Conservation (phyloP, 2,888 invertebrate species). For the Sympetrum striolatum region DNA sequence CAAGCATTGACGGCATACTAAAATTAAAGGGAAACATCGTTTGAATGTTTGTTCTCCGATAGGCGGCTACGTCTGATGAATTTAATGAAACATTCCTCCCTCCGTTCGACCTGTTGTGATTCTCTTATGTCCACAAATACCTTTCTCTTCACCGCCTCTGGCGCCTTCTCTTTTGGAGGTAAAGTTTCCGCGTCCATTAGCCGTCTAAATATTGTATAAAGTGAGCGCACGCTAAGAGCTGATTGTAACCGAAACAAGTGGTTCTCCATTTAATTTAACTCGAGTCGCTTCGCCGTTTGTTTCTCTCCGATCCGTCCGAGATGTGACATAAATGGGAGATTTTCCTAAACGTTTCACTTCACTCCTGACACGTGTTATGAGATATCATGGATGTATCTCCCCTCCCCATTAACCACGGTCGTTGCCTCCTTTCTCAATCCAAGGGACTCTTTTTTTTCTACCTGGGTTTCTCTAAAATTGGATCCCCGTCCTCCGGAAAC, state of each 20-base stretch:
- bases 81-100: not conserved
- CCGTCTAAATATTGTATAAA: not conserved
- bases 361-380: constrained; percentile 1
- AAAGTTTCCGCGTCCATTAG: constrained; percentile 1
- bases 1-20: not conserved
- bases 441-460: not conserved
- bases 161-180: not conserved
- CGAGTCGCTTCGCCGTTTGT: not conserved
- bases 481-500: not conserved
- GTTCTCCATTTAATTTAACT: not conserved
- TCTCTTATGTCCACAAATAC: not conserved
- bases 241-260: not conserved
- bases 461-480: not conserved
- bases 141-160: not conserved
- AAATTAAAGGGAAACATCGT: not conserved
- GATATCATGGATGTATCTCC: constrained; percentile 13
- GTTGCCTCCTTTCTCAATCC: not conserved
- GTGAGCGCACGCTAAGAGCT: not conserved
- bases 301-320: not conserved
- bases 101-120: not conserved
- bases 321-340: constrained; percentile 12
- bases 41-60: not conserved
- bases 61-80: not conserved
- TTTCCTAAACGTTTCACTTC: constrained; percentile 13
- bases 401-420: not conserved